Evolutionary conservation across 2,888 invertebrate species (phyloP), one percentile per base, ranked within the genome.

Genomic region (Eilema sororculum): DNA sequence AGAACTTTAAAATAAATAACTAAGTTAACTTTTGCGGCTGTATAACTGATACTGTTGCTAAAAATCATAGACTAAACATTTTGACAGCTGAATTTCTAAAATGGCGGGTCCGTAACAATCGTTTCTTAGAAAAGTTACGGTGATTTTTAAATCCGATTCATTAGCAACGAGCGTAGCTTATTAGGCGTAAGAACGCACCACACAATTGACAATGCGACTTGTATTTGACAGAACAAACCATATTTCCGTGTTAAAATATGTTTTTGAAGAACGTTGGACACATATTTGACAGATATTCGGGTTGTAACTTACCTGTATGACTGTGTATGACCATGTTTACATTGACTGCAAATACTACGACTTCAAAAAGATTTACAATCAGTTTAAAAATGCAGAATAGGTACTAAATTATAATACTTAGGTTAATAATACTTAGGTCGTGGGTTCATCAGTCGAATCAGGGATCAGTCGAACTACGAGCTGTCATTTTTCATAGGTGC

Each of bases 91-190:
- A 56, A 75, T 80, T 77, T 67, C 41, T 76, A 83, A 81, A 66
- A 82, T 87, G 80, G 84, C 61, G 74, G 12, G 61, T 57, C 52
- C 76, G 73, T 75, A 81, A 80, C 79, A 79, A 81, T 83, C 78
- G 76, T 73, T 90, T 90, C 89, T 85, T 75, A 86, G 87, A 89
- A 90, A 86, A 86, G 84, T 79, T 80, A 82, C 84, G 84, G 84
- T 83, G 84, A 77, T 78, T 82, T 82, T 76, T 81, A 88, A 90
- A 90, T 90, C 89, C 88, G 86, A 91, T 92, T 91, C 91, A 89
- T 83, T 82, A 78, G 70, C 60, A 74, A 79, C 84, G 78, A 88
- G 86, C 93, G 92, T 90, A 84, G 80, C 91, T 82, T 85, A 92
- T 92, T 89, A 83, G 87, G 86, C 82, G 86, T 90, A 87, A 82